Percentiles rank a stretch among this genome's conserved stretches.
Conservation (phyloP, 2,888 invertebrate genomes). For the Megastigmus dorsalis region DNA sequence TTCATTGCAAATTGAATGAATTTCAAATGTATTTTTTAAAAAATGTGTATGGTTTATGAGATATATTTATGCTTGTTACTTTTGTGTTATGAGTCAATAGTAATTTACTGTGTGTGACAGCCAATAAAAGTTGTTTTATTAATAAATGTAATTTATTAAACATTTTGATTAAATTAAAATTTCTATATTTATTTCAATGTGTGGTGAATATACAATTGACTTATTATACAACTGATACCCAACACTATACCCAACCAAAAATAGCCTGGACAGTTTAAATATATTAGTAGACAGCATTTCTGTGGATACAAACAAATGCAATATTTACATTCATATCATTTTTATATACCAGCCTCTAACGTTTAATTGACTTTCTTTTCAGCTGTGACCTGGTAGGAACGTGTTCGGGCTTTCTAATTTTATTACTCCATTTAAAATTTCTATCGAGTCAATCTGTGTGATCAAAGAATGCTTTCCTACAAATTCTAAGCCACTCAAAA, state of each 20-base stretch:
- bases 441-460: background rate
- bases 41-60: slow-evolving; percentile 24
- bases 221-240: background rate
- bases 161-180: background rate
- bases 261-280: background rate
- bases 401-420: slow-evolving; percentile 56
- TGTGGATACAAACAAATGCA: slow-evolving; percentile 53
- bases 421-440: slow-evolving; percentile 10
- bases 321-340: slow-evolving; percentile 2
- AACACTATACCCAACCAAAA: background rate
- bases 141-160: background rate
- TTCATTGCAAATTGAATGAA: background rate
- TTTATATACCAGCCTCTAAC: slow-evolving; percentile 63
- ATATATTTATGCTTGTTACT: background rate
- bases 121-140: background rate
- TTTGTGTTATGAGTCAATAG: slow-evolving; percentile 1
- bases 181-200: background rate
- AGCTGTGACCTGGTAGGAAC: slow-evolving; percentile 61
- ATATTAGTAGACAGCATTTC: slow-evolving; percentile 23
- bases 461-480: slow-evolving; percentile 56
- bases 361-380: slow-evolving; percentile 64
- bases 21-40: background rate
- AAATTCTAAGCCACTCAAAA: slow-evolving; percentile 17
- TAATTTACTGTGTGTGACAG: background rate
- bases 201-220: background rate